phyloP scores from a whole-genome alignment of 2,113 vertebrate species.

The Lepisosteus osseus region DNA sequence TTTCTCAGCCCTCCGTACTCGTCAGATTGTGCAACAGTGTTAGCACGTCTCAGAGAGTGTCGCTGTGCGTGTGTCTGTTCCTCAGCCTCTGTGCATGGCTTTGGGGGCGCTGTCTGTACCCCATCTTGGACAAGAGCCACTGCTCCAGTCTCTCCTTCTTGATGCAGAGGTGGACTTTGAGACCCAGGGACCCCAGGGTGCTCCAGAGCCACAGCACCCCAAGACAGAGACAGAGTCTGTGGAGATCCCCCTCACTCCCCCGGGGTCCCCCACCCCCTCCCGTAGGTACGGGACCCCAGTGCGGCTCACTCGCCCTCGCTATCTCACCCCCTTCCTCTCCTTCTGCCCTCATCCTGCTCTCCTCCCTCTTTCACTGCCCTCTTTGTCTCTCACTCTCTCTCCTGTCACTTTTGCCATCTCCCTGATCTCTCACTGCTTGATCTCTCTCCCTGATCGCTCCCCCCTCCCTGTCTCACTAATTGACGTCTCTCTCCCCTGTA shows the following conservation, averaged over 20 bases:
- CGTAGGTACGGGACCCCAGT: no score
- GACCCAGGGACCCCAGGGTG: conserved; percentile 43
- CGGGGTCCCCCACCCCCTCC: background rate
- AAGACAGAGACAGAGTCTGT: conserved; percentile 33
- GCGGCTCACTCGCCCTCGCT: no score
- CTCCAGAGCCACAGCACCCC: conserved; percentile 18
- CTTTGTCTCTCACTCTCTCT: no score
- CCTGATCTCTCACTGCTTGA: no score
- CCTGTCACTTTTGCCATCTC: no score
- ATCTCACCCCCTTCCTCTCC: background rate
- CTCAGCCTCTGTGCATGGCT: background rate
- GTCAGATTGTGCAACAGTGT: no score
- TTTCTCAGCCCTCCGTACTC: no score
- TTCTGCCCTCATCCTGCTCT: conserved; percentile 21
- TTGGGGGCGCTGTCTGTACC: background rate
- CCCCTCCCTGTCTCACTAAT: conserved; percentile 40
- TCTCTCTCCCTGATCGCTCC: conserved; percentile 36
- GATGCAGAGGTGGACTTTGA: conserved; percentile 57
- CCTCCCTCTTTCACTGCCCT: no score
- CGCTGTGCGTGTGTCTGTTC: no score
- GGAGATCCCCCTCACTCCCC: conserved; percentile 27
- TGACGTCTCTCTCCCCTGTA: conserved; percentile 48
- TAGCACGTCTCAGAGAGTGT: background rate
- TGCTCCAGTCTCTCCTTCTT: conserved; percentile 16
- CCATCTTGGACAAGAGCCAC: background rate